Evolutionary conservation across 2,797 vertebrate genomes (phyloP).

Genomic region (Halcyon chelicuti): DNA sequence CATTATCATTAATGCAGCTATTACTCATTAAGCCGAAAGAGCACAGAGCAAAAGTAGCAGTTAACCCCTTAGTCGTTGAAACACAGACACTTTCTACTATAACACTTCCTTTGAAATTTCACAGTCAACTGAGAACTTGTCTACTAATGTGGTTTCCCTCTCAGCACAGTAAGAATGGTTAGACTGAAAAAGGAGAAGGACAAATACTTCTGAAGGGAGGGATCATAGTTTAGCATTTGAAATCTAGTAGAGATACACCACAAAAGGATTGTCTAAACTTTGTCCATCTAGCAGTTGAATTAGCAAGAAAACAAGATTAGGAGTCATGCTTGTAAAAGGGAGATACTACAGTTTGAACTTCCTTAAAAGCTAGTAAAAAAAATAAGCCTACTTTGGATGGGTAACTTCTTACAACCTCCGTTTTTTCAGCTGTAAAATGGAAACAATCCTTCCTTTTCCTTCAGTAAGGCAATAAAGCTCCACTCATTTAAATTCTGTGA

Average conservation of each 20-base stretch:
- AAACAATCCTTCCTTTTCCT: not conserved
- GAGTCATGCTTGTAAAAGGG: not conserved
- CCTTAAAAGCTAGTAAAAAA: not conserved
- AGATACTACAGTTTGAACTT: not conserved
- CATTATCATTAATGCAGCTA: not conserved
- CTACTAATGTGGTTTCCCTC: not conserved
- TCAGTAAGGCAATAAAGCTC: not conserved
- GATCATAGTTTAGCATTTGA: not conserved
- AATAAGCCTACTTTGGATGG: not conserved
- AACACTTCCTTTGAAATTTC: not conserved
- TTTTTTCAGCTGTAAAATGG: not conserved
- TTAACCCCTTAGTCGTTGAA: not conserved
- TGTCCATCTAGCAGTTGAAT: not conserved
- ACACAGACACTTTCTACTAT: not conserved
- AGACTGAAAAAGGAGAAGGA: not conserved
- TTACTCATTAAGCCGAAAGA: not conserved
- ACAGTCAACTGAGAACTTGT: not conserved
- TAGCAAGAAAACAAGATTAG: not conserved
- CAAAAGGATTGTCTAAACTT: not conserved
- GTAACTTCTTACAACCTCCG: not conserved
- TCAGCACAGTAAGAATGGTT: not conserved
- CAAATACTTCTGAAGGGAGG: not conserved
- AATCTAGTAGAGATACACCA: not conserved
- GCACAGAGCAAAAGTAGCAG: not conserved
- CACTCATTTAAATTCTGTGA: not conserved